Conservation (phyloP, 2,113 vertebrate species). For the human (Homo sapiens) region GRCh38 chrX:139227501-139228000, state of each 20-base stretch:
- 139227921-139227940: background rate
- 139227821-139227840: background rate
- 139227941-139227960: background rate
- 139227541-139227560: background rate
- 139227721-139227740: background rate
- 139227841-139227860: background rate
- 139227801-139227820: background rate
- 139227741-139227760: background rate
- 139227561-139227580: background rate
- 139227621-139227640: background rate
- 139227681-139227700: background rate
- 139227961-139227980: background rate
- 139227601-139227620: background rate
- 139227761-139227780: background rate
- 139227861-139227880: background rate
- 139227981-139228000: background rate
- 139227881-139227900: background rate
- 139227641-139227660: background rate
- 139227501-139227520: background rate
- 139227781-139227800: background rate
- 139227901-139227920: background rate
- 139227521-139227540: background rate
- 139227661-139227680: background rate
- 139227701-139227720: background rate
- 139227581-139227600: background rate